These are phyloP conservation scores for Ancistrus triradiatus DNA, from an alignment of 2,113 vertebrate species.

Conservation along the genomic window DNA sequence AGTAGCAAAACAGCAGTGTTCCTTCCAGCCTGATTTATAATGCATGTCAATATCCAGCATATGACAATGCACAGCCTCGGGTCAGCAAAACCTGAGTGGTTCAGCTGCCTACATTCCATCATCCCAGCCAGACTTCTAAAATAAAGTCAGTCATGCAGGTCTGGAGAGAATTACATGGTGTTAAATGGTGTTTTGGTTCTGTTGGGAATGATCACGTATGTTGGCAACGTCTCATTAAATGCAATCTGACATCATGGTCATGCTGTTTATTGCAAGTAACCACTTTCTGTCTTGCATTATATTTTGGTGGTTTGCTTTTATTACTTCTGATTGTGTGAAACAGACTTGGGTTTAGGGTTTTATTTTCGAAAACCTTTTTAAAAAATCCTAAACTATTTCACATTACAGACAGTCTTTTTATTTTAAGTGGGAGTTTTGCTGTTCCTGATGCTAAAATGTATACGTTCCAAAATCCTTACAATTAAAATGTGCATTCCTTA, in stretches of 20 bases:
- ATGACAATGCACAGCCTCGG: slow-evolving; percentile 28
- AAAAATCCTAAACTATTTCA: too few relatives aligned
- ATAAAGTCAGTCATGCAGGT: slow-evolving; percentile 2
- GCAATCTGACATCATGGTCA: neutral
- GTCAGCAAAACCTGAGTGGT: slow-evolving; percentile 41
- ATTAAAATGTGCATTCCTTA: too few relatives aligned
- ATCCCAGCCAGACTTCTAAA: slow-evolving; percentile 20
- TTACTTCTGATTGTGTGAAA: too few relatives aligned
- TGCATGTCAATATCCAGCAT: slow-evolving; percentile 60
- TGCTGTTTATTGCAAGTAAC: slow-evolving; percentile 13
- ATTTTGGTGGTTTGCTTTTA: too few relatives aligned
- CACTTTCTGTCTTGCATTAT: too few relatives aligned
- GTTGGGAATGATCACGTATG: neutral
- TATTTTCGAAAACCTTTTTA: too few relatives aligned
- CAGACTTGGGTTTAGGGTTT: too few relatives aligned
- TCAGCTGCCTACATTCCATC: slow-evolving; percentile 32
- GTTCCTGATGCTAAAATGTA: too few relatives aligned
- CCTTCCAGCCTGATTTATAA: slow-evolving; percentile 69
- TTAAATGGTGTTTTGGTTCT: neutral
- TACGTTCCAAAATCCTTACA: too few relatives aligned
- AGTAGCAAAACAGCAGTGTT: slow-evolving; percentile 66
- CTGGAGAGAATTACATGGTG: slow-evolving; percentile 17
- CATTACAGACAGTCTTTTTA: too few relatives aligned
- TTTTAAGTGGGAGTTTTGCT: too few relatives aligned
- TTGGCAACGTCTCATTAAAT: slow-evolving; percentile 7